Percentiles rank a stretch among this genome's conserved stretches.
Conservation (phyloP, 2,113 vertebrate species). For the Silurus asotus region DNA sequence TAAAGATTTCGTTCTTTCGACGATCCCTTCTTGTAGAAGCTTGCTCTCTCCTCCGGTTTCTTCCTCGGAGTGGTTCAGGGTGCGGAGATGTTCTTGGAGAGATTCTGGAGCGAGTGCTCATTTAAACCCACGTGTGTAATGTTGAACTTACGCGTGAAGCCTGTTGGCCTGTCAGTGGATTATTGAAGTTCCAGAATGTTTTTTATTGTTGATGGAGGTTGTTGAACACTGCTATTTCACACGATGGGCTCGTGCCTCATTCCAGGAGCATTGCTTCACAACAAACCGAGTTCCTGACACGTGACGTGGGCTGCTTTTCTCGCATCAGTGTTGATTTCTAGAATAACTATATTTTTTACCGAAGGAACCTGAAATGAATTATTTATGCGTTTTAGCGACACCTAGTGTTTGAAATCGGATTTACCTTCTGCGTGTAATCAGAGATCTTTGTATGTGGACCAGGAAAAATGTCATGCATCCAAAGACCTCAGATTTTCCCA, state of each 20-base stretch:
- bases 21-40: not conserved
- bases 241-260: not conserved
- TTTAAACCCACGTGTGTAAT: conserved; percentile 73
- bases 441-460: no score
- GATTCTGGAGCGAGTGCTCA: conserved; percentile 37
- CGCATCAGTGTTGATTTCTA: no score
- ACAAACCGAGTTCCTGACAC: not conserved
- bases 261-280: not conserved
- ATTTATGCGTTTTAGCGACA: no score
- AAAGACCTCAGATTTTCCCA: no score
- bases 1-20: not conserved
- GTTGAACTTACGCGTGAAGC: conserved; percentile 63
- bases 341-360: no score
- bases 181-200: not conserved
- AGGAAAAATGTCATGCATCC: no score
- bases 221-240: not conserved
- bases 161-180: conserved; percentile 66
- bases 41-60: conserved; percentile 24
- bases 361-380: no score
- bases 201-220: not conserved
- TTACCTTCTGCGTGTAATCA: no score
- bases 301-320: not conserved
- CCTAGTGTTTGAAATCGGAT: no score
- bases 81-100: not conserved
- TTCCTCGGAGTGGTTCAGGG: conserved; percentile 19